Evolutionary conservation across 2,888 invertebrate genomes (phyloP).

Genomic region (Anodontia alba): DNA sequence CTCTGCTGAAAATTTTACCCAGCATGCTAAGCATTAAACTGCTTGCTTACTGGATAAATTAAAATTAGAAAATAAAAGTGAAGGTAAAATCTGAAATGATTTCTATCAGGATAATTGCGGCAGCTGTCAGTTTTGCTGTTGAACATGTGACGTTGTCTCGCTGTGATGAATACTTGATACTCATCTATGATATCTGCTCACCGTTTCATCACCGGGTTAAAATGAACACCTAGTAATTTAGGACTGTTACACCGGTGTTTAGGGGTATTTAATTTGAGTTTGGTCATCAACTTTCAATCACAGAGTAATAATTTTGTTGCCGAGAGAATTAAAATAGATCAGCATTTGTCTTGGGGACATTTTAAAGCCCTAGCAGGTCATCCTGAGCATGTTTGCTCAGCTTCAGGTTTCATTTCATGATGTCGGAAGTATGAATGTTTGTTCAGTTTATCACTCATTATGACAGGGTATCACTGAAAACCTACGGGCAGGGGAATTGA

Average conservation of each 20-base stretch:
- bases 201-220: background rate
- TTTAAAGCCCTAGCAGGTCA: background rate
- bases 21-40: no score
- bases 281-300: slow-evolving; percentile 35
- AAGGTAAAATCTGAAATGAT: background rate
- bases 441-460: background rate
- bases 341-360: background rate
- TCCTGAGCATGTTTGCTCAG: background rate
- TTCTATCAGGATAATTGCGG: background rate
- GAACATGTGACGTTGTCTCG: background rate
- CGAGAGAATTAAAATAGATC: slow-evolving; percentile 42
- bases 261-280: background rate
- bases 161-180: background rate
- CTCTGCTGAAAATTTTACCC: no score
- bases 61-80: background rate
- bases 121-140: background rate
- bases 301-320: slow-evolving; percentile 42
- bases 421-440: background rate
- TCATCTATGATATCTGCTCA: background rate
- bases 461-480: slow-evolving; percentile 6
- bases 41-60: no score
- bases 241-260: background rate
- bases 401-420: background rate
- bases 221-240: slow-evolving; percentile 7
- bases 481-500: background rate